A percentile compares a stretch with the other conserved stretches of the same genome.
These are phyloP conservation scores for Spodoptera exigua DNA, from an alignment of 2,888 invertebrate genomes.

Conservation along the genomic window DNA sequence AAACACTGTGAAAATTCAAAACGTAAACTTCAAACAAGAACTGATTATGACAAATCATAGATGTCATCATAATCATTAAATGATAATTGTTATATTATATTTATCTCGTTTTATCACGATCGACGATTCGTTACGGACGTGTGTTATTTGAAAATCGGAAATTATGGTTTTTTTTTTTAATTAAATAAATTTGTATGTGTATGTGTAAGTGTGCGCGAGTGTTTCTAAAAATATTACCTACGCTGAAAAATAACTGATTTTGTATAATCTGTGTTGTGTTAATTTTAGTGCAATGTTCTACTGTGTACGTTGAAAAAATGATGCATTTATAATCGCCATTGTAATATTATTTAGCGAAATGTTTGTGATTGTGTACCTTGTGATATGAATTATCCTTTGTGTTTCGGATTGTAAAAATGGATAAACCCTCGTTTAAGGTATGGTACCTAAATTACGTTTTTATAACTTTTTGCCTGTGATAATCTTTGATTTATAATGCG, in stretches of 20 bases:
- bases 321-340: slow-evolving; percentile 70
- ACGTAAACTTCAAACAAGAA: slow-evolving; percentile 5
- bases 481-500: slow-evolving; percentile 9
- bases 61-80: slow-evolving; percentile 43
- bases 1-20: slow-evolving; percentile 34
- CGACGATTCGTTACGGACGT: slow-evolving; percentile 51
- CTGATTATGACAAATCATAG: slow-evolving; percentile 34
- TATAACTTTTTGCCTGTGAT: slow-evolving; percentile 15
- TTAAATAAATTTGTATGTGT: slow-evolving; percentile 22
- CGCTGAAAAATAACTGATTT: slow-evolving; percentile 68
- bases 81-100: slow-evolving; percentile 52
- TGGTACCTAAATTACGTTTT: slow-evolving; percentile 48
- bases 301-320: slow-evolving; percentile 71
- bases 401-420: slow-evolving; percentile 79
- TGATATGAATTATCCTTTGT: slow-evolving; percentile 69
- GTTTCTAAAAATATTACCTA: slow-evolving; percentile 70
- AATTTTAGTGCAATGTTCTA: slow-evolving; percentile 78
- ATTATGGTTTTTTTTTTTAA: slow-evolving; percentile 47
- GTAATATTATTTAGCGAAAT: slow-evolving; percentile 62
- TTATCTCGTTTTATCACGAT: slow-evolving; percentile 56
- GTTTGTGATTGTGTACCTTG: slow-evolving; percentile 69
- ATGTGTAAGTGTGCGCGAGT: slow-evolving; percentile 47
- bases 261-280: slow-evolving; percentile 62
- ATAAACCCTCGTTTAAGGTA: slow-evolving; percentile 85
- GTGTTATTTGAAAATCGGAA: slow-evolving; percentile 48